These are phyloP conservation scores for Pteronura brasiliensis DNA, from an alignment of 2,113 vertebrate species.

Conservation along the genomic window DNA sequence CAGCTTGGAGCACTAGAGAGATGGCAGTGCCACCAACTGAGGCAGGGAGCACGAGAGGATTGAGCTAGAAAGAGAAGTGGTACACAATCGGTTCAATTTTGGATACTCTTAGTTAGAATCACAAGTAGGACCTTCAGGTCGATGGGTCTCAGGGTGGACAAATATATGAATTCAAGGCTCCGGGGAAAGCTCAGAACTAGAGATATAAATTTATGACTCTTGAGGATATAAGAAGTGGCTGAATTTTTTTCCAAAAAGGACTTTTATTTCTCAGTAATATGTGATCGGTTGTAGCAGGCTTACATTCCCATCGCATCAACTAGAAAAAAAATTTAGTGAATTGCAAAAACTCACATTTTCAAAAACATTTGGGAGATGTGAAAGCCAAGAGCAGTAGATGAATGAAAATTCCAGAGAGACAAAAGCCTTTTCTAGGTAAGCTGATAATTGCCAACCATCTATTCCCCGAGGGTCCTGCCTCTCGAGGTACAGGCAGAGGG, in stretches of 20 bases:
- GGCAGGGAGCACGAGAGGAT: accelerated
- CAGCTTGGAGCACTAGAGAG: not conserved
- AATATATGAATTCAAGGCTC: not conserved
- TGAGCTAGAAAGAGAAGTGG: accelerated
- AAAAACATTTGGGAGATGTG: not conserved
- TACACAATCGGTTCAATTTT: not conserved
- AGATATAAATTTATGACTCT: not conserved
- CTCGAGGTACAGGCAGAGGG: not conserved
- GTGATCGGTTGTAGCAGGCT: not conserved
- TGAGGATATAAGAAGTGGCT: not conserved
- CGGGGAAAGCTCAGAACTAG: not conserved
- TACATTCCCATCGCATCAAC: not conserved
- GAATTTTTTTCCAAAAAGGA: not conserved
- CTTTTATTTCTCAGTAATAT: not conserved
- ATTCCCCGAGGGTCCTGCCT: not conserved
- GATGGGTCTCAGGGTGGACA: not conserved
- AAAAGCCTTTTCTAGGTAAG: not conserved
- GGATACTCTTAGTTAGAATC: not conserved
- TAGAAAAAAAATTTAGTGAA: not conserved
- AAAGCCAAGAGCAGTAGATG: not conserved
- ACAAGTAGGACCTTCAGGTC: not conserved
- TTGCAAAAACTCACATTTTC: not conserved
- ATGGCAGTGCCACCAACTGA: accelerated
- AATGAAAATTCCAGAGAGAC: not conserved
- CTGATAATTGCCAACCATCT: not conserved